Conservation (phyloP, 1,140 invertebrate species). For the Bombus superbus region DNA sequence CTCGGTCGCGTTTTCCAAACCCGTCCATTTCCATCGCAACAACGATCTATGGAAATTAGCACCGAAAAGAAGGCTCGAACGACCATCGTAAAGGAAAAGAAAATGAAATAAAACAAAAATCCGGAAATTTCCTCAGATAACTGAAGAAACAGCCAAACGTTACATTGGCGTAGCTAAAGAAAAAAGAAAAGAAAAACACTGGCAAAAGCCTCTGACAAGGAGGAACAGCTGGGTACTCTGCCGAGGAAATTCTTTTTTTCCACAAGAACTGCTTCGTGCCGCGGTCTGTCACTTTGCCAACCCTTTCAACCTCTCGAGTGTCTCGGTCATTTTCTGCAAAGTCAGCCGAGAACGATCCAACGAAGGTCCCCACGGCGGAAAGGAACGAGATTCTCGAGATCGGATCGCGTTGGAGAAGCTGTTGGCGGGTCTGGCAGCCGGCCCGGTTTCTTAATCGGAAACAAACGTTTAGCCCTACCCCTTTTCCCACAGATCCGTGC, state of each 20-base stretch:
- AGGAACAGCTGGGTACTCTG: not conserved
- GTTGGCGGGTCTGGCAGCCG: slow-evolving; percentile 11
- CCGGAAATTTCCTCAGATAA: not conserved
- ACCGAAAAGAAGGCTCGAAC: not conserved
- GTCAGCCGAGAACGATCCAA: slow-evolving; percentile 14
- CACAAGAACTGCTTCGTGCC: not conserved
- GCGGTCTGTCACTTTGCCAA: not conserved
- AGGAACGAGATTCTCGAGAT: not conserved
- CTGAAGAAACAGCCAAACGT: not conserved
- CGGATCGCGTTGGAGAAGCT: not conserved
- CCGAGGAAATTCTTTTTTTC: not conserved
- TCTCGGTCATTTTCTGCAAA: slow-evolving; percentile 4
- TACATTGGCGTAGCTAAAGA: not conserved
- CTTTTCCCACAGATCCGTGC: not conserved
- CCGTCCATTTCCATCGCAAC: not conserved
- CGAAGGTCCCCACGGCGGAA: too few relatives aligned
- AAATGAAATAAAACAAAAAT: not conserved
- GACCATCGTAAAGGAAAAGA: not conserved
- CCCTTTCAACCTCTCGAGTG: not conserved
- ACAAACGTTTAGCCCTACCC: slow-evolving; percentile 14
- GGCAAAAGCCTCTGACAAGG: not conserved
- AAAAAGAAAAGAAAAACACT: not conserved
- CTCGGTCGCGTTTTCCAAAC: not conserved
- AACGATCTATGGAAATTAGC: not conserved
- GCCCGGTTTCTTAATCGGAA: slow-evolving; percentile 41